These are phyloP conservation scores for Drosophila sordidula DNA, from an alignment of 2,888 invertebrate species.

Conservation along the genomic window DNA sequence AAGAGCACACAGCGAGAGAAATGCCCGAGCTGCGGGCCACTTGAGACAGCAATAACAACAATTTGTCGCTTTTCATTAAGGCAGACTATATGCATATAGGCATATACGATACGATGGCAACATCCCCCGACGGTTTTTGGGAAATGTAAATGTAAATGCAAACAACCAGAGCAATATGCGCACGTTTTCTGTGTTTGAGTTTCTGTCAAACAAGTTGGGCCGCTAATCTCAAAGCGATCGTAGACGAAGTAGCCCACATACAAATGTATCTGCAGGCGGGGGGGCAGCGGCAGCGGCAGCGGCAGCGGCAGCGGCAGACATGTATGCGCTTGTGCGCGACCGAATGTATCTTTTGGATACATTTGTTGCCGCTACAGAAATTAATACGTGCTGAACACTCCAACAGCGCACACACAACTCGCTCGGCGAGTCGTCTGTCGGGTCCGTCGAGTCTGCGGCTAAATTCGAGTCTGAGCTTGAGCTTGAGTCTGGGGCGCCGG, in stretches of 20 bases:
- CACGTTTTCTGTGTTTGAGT: conserved; percentile 37
- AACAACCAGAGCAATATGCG: conserved; percentile 53
- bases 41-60: conserved; percentile 67
- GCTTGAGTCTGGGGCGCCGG: conserved; percentile 32
- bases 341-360: conserved; percentile 74
- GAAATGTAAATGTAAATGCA: conserved; percentile 55
- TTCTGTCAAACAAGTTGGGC: conserved; percentile 76
- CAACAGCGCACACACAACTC: conserved; percentile 75
- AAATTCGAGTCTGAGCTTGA: conserved; percentile 16
- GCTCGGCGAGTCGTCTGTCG: conserved; percentile 38
- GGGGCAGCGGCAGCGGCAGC: background rate
- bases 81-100: conserved; percentile 1
- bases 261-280: conserved; percentile 9
- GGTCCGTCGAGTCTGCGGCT: conserved; percentile 11
- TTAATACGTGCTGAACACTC: conserved; percentile 82
- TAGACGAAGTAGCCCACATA: conserved; percentile 68
- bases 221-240: conserved; percentile 58
- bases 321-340: conserved; percentile 59
- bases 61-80: conserved; percentile 66
- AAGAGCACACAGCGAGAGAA: conserved; percentile 10
- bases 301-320: conserved; percentile 5
- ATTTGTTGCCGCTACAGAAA: conserved; percentile 73
- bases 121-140: conserved; percentile 12
- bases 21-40: conserved; percentile 35
- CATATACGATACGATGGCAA: conserved; percentile 2